A percentile compares a stretch with the other conserved stretches of the same genome.
Conservation (phyloP, 1,140 invertebrate species). For the Aradophagus sp. region DNA sequence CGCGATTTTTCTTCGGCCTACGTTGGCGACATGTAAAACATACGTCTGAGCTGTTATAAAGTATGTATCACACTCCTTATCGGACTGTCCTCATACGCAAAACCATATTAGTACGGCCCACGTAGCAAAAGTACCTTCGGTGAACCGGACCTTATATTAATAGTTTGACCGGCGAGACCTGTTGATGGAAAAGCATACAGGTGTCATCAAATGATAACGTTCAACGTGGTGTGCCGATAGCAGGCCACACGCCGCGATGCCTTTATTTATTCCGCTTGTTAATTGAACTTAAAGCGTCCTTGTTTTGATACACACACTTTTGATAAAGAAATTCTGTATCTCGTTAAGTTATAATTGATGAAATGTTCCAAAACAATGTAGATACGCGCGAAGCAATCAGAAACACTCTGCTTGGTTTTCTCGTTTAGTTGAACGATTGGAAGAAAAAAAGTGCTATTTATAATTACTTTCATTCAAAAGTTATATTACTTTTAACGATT, state of each 20-base stretch:
- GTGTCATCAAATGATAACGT: constrained; percentile 43
- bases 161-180: constrained; percentile 36
- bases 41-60: constrained; percentile 32
- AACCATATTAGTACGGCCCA: constrained; percentile 44
- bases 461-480: no score
- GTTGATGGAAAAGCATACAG: constrained; percentile 43
- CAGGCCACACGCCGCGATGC: constrained; percentile 19
- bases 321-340: constrained; percentile 11
- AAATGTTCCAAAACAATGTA: no score
- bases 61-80: constrained; percentile 49
- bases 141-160: constrained; percentile 43
- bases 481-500: no score
- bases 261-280: constrained; percentile 26
- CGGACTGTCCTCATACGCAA: constrained; percentile 42
- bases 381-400: no score
- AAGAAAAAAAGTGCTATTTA: no score
- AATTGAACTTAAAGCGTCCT: constrained; percentile 13
- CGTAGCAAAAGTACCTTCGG: constrained; percentile 35
- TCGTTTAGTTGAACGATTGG: no score
- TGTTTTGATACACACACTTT: constrained; percentile 17
- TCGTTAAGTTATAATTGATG: no score
- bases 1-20: constrained; percentile 37
- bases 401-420: no score
- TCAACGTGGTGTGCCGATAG: constrained; percentile 29
- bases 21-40: constrained; percentile 30